Evolutionary conservation across 1,140 invertebrate species (phyloP).

Genomic region (Eciton burchellii): DNA sequence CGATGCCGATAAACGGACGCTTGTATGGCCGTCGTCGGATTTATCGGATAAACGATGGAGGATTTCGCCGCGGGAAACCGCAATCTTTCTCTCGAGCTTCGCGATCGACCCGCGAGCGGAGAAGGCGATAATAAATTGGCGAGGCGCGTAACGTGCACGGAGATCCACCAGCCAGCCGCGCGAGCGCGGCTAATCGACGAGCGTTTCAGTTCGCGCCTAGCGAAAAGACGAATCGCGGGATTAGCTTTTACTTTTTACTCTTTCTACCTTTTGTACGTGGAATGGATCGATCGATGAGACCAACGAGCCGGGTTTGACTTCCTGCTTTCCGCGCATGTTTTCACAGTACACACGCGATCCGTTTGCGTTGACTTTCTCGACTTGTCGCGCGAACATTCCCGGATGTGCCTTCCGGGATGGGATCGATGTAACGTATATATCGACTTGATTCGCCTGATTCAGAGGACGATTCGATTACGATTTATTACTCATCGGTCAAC

Average conservation of each 20-base stretch:
- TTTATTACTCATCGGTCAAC: conserved; percentile 22
- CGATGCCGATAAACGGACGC: neutral
- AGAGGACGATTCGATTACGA: neutral
- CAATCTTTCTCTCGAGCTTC: neutral
- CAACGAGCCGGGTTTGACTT: neutral
- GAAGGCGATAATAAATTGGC: conserved; percentile 11
- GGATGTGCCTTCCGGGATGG: no score
- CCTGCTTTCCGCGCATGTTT: conserved; percentile 12
- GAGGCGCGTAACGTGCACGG: neutral
- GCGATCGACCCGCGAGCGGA: neutral
- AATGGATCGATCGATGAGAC: neutral
- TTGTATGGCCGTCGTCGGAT: neutral
- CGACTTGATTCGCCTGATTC: no score
- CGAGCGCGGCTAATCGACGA: neutral
- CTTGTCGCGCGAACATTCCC: neutral
- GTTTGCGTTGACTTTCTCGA: neutral
- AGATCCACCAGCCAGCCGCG: no score
- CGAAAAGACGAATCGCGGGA: neutral
- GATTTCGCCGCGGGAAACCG: neutral
- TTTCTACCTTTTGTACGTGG: conserved; percentile 9
- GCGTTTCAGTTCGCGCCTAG: neutral
- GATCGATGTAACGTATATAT: no score
- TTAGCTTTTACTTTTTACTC: conserved; percentile 11
- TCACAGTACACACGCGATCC: neutral
- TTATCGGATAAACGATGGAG: conserved; percentile 2